Evolutionary conservation across 2,888 invertebrate genomes (phyloP).

Genomic region (Reticulitermes lucifugus): DNA sequence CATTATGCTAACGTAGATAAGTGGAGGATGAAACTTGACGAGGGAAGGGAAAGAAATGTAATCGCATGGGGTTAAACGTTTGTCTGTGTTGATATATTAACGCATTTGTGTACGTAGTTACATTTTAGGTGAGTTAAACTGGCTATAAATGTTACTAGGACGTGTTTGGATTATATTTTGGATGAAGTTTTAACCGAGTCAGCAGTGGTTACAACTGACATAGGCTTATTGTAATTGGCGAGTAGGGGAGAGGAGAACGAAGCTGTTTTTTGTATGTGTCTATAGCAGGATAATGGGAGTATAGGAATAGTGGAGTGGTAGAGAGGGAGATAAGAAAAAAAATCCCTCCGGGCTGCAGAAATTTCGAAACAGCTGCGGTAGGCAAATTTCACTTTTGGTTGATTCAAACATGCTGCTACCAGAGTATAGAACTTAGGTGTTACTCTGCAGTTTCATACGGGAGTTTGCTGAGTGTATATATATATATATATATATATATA

Average conservation of each 20-base stretch:
- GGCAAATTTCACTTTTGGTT: slow-evolving; percentile 40
- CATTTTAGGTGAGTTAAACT: neutral
- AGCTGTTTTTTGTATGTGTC: neutral
- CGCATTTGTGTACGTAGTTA: neutral
- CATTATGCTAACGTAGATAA: neutral
- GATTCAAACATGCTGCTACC: slow-evolving; percentile 3
- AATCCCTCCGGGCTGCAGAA: slow-evolving; percentile 35
- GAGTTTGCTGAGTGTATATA: neutral
- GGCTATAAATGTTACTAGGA: slow-evolving; percentile 12
- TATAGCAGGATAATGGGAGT: slow-evolving; percentile 31
- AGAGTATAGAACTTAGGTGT: neutral
- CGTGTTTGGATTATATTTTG: slow-evolving; percentile 28
- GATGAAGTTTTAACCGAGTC: slow-evolving; percentile 2
- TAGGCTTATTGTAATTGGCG: slow-evolving; percentile 38
- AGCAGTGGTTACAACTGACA: slow-evolving; percentile 31
- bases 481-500: no score
- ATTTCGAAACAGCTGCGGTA: slow-evolving; percentile 41
- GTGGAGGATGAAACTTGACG: neutral
- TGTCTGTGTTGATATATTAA: slow-evolving; percentile 26
- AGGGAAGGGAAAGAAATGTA: neutral
- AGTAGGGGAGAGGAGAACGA: neutral
- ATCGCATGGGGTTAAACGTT: slow-evolving; percentile 6
- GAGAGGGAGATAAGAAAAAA: neutral
- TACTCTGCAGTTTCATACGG: neutral
- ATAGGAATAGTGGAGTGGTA: slow-evolving; percentile 13